Percentiles rank a stretch among this genome's conserved stretches.
phyloP scores from a whole-genome alignment of 2,797 vertebrate genomes.

The Enteromius afrohamiltoni region DNA sequence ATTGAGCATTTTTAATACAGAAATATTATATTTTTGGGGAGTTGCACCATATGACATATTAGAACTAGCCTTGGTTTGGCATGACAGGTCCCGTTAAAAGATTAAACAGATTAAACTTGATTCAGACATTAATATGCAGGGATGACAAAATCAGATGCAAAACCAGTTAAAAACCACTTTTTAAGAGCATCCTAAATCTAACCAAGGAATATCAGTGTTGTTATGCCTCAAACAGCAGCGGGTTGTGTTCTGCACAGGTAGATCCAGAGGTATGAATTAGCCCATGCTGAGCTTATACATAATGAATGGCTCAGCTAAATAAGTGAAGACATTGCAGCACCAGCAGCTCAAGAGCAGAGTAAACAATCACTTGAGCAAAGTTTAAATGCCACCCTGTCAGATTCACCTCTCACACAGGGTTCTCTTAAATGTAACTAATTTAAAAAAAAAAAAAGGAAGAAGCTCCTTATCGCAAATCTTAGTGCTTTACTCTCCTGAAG shows the following conservation, averaged over 20 bases:
- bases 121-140: background rate
- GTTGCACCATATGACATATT: background rate
- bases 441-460: background rate
- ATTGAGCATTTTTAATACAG: background rate
- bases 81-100: background rate
- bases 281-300: conserved; percentile 20
- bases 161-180: background rate
- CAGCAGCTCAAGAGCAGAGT: conserved; percentile 10
- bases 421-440: background rate
- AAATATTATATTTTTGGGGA: background rate
- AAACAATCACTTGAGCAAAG: background rate
- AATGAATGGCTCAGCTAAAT: conserved; percentile 35
- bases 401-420: background rate
- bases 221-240: background rate
- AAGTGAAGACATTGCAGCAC: conserved; percentile 27
- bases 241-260: background rate
- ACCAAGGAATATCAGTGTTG: background rate
- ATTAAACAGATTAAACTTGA: background rate
- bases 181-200: background rate
- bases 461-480: background rate
- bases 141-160: background rate
- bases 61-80: background rate
- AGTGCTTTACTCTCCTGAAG: background rate
- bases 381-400: conserved; percentile 2
- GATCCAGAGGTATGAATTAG: conserved; percentile 8